These are phyloP conservation scores for Charina bottae DNA, from an alignment of 2,113 vertebrate genomes.

Conservation along the genomic window DNA sequence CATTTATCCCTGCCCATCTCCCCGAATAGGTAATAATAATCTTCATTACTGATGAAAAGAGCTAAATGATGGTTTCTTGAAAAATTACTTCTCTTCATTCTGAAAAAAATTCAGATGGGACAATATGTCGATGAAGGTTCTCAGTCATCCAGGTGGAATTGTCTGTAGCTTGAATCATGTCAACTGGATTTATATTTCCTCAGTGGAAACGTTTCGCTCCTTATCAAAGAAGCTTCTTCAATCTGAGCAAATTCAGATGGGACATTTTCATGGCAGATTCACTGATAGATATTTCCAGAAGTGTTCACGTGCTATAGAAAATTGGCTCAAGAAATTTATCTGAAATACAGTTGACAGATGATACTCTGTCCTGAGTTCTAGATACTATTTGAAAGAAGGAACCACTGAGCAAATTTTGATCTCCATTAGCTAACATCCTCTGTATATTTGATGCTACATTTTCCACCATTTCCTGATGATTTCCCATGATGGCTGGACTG, in stretches of 20 bases:
- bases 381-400: background rate
- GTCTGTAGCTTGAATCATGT: too few relatives aligned
- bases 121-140: too few relatives aligned
- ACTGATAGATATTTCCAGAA: background rate
- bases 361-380: background rate
- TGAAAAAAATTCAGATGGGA: background rate
- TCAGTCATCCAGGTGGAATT: too few relatives aligned
- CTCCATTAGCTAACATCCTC: background rate
- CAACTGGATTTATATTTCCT: too few relatives aligned
- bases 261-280: too few relatives aligned
- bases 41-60: slow-evolving; percentile 27
- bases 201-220: too few relatives aligned
- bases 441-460: background rate
- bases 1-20: too few relatives aligned
- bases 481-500: background rate
- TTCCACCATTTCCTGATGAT: background rate
- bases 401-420: background rate
- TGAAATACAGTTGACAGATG: background rate
- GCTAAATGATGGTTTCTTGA: slow-evolving; percentile 22
- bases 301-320: background rate
- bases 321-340: background rate
- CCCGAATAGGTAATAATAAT: too few relatives aligned
- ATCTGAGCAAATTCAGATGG: background rate
- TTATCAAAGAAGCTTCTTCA: too few relatives aligned
- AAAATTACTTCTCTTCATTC: background rate